Base-by-base conservation (phyloP, 2,113 vertebrate species). In the Solea senegalensis region DNA sequence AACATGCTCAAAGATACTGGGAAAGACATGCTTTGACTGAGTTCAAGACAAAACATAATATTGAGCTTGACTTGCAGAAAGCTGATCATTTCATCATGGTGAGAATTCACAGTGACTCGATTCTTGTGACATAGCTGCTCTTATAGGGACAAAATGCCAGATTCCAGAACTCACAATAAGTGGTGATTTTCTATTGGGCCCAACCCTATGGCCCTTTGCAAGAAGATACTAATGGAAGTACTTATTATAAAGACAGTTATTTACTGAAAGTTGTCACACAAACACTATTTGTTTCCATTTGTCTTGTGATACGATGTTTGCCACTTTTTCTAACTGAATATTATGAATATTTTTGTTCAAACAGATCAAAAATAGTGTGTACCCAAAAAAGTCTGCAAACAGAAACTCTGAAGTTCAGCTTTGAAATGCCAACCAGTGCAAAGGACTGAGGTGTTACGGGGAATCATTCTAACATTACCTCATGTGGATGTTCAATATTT, bases 401-500 rank as follows among this genome's bases (percentile, higher is more conserved):
- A 57, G 70, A 71, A 65, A 52, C 56, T 52, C 34, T 11, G 59
- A 73, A 67, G 67, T 75, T 63, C 64, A 28, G n/a, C n/a, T 56
- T 76, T 69, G 56, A 77, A 78, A 72, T 61, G 54, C 58, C 62
- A 77, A 39, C 26, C 3, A 76, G 62, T 49, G 51, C 52, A 57
- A 79, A 40, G 57, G 53, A 85, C 66, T 51, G 49, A 65, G 53
- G 58, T 1, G 27, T 53, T 63, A 46, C 5, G n/a, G 40, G 69
- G 67, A 78, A 65, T 66, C 43, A 49, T 68, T 45, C 59, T 78
- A 62, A 72, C 74, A 75, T 78, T 65, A 50, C 57, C 69, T 81
- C 64, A 48, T 80, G 78, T 68, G 11, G 68, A 65, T 2, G 7
- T 60, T 88, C 59, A 86, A 83, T 86, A 74, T 84, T 83, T 91